Evolutionary conservation across 2,113 vertebrate species (phyloP).

Genomic region (Etheostoma cragini): DNA sequence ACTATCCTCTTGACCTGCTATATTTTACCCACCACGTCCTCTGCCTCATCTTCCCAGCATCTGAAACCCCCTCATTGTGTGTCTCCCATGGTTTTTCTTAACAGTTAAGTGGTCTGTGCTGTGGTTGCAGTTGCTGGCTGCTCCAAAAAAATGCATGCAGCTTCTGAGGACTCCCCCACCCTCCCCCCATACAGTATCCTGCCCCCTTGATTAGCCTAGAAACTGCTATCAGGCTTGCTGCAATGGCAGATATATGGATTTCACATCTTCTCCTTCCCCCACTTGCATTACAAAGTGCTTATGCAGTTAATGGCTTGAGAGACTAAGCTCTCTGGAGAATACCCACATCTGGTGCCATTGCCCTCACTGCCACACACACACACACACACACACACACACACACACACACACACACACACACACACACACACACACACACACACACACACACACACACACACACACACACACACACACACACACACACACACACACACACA

Average conservation of each 20-base stretch:
- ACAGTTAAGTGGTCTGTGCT: not conserved
- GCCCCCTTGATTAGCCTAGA: constrained; percentile 34
- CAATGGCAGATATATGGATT: constrained; percentile 63
- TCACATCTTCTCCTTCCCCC: constrained; percentile 58
- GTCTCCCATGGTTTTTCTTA: not conserved
- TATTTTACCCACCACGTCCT: constrained; percentile 1
- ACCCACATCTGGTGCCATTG: constrained; percentile 57
- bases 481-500: constrained; percentile 6
- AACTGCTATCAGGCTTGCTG: constrained; percentile 22
- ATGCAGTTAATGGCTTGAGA: constrained; percentile 65
- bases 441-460: too few species aligned
- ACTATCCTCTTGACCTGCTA: not conserved
- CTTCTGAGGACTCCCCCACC: not conserved
- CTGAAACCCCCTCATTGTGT: not conserved
- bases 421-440: not conserved
- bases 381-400: too few species aligned
- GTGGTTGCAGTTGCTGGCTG: constrained; percentile 8
- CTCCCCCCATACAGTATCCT: not conserved
- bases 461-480: constrained; percentile 3
- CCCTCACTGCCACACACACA: constrained; percentile 19
- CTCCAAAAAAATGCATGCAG: constrained; percentile 26
- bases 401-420: not conserved
- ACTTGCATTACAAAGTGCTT: constrained; percentile 40
- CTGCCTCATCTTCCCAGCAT: not conserved
- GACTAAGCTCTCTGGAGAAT: constrained; percentile 67